Base-by-base conservation (phyloP, 1,140 invertebrate genomes). In the Habropoda laboriosa region DNA sequence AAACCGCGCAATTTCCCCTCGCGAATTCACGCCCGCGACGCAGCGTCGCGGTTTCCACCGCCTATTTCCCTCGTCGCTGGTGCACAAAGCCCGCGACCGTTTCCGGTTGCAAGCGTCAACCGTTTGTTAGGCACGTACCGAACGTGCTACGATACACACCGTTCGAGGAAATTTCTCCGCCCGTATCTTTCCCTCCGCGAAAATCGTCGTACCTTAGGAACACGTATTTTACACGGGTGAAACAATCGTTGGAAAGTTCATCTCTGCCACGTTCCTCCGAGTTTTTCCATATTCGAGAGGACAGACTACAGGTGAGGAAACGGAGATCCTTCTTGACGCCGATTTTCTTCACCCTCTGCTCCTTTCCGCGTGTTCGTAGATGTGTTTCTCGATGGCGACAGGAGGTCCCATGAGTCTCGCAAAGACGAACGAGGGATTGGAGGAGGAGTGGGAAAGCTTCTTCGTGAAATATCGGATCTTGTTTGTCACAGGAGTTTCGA, bases 331-430 rank as follows among this genome's bases (percentile, higher is more conserved):
- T 51, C 40, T 32, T 45, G 30, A 13, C 32, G 38, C 30, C 49
- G 35, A 64, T 51, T 79, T 55, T 13, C 55, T n/a, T n/a, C n/a
- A n/a, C 30, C 64, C 64, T 71, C 3, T 30, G 13, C 12, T 1
- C 8, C 64, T 61, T 61, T 76, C 76, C 24, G n/a, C n/a, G 57
- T 66, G 63, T 32, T 79, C 58, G 64, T 40, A 49, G 35, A 18
- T 38, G 38, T 16, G 79, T 80, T 60, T 60, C n/a, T n/a, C 51
- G 80, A 66, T 30, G 64, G 53, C 32, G 38, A 24, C 24, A 61
- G 51, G 6, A 30, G 77, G 53, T 38, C 47, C 47, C 35, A 66
- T 49, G 60, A 80, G 66, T 58, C 51, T 75, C 42, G 79, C 67
- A 55, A 47, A 81, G 49, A 53, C 13, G 30, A 51, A 24, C 57